Conservation (phyloP, 2,797 vertebrate genomes). For the Megaceryle alcyon region DNA sequence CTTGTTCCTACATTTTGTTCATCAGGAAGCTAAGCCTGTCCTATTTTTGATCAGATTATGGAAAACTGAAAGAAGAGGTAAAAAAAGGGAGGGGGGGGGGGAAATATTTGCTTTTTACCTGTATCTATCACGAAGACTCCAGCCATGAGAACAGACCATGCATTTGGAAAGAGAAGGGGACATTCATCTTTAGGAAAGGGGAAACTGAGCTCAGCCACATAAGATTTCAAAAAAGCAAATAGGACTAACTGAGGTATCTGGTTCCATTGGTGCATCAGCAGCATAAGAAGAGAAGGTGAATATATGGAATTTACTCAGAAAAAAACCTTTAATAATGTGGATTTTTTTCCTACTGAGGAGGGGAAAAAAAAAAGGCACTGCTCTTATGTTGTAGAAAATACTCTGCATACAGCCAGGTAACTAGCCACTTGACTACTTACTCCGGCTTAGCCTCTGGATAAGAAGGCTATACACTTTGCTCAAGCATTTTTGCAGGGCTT, state of each 20-base stretch:
- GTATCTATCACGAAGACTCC: neutral
- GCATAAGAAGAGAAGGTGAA: neutral
- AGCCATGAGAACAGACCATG: neutral
- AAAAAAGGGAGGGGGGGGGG: accelerated
- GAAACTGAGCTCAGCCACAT: neutral
- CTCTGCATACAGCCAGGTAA: neutral
- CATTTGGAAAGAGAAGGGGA: neutral
- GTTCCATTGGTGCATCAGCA: neutral
- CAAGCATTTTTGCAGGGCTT: neutral
- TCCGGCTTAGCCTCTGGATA: neutral
- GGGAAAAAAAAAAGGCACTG: neutral
- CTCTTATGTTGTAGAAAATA: neutral
- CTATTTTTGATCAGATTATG: neutral
- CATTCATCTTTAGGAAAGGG: neutral
- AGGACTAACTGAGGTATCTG: neutral
- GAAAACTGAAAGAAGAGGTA: neutral
- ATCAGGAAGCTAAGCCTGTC: neutral
- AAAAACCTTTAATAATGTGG: neutral
- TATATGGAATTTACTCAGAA: neutral
- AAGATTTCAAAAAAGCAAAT: neutral
- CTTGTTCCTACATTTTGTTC: neutral
- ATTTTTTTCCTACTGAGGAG: too few relatives aligned
- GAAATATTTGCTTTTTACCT: neutral
- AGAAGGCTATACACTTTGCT: neutral
- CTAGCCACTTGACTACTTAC: neutral